Percentiles rank a stretch among this genome's conserved stretches.
phyloP scores from a whole-genome alignment of 2,888 invertebrate species.

The Scaptomyza polygonia region DNA sequence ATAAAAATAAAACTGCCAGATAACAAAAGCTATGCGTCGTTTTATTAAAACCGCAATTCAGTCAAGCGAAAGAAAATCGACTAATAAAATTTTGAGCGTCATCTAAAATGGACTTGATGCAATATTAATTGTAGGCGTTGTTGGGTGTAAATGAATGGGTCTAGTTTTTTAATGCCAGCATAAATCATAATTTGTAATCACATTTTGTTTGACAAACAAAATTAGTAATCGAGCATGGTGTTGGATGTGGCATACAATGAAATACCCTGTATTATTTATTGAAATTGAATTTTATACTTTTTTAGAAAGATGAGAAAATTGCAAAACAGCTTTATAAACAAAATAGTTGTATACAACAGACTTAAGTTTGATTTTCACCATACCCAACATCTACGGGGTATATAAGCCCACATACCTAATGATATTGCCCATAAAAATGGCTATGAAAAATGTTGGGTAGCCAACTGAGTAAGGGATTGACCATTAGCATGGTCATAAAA shows the following conservation, averaged over 20 bases:
- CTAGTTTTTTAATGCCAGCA: conserved; percentile 34
- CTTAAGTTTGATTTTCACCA: neutral
- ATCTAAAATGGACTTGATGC: conserved; percentile 31
- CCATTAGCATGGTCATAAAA: conserved; percentile 40
- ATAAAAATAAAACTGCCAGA: conserved; percentile 12
- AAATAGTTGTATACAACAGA: too few species aligned
- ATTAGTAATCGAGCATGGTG: neutral
- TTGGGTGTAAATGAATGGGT: conserved; percentile 16
- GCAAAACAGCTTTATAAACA: too few species aligned
- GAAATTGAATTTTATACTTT: too few species aligned
- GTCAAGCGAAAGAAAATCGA: conserved; percentile 38
- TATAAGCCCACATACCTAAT: conserved; percentile 27
- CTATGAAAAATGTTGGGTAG: conserved; percentile 33
- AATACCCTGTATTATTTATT: conserved; percentile 22
- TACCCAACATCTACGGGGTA: conserved; percentile 3
- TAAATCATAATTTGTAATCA: conserved; percentile 66
- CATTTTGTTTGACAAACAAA: conserved; percentile 53
- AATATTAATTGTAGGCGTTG: conserved; percentile 39
- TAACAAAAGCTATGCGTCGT: conserved; percentile 41
- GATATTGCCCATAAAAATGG: conserved; percentile 45
- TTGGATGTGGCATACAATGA: neutral
- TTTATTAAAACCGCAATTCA: conserved; percentile 59
- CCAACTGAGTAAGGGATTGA: conserved; percentile 16
- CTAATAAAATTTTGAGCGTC: conserved; percentile 43
- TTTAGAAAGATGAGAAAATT: too few species aligned